These are phyloP conservation scores for Shinisaurus crocodilurus DNA, from an alignment of 2,113 vertebrate genomes.

Conservation along the genomic window DNA sequence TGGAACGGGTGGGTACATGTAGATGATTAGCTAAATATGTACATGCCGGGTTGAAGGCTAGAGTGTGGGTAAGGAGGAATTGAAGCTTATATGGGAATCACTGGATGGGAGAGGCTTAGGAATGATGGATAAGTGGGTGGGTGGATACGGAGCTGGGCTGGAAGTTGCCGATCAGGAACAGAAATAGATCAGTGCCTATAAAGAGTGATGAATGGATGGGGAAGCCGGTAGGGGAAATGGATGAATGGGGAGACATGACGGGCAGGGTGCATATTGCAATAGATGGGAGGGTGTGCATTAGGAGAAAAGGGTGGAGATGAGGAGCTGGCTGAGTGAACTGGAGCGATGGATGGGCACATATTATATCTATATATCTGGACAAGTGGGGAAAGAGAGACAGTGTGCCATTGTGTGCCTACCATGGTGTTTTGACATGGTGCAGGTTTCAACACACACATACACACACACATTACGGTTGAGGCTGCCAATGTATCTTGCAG, in stretches of 20 bases:
- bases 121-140: neutral
- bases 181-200: neutral
- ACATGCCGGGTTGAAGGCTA: neutral
- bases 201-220: neutral
- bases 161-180: neutral
- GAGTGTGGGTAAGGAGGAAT: neutral
- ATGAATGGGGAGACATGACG: neutral
- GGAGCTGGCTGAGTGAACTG: neutral
- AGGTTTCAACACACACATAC: neutral
- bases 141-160: neutral
- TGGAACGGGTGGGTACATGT: neutral
- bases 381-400: neutral
- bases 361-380: neutral
- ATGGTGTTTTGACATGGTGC: neutral
- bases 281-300: neutral
- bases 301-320: neutral
- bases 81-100: neutral
- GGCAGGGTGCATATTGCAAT: neutral
- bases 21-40: neutral
- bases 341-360: too few species aligned
- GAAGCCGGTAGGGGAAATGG: neutral
- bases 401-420: neutral
- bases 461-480: neutral
- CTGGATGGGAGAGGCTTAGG: neutral
- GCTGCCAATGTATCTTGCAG: neutral